Percentiles rank a stretch among this genome's conserved stretches.
Conservation (phyloP, 1,140 invertebrate genomes). For the Pseudomyrmex gracilis region DNA sequence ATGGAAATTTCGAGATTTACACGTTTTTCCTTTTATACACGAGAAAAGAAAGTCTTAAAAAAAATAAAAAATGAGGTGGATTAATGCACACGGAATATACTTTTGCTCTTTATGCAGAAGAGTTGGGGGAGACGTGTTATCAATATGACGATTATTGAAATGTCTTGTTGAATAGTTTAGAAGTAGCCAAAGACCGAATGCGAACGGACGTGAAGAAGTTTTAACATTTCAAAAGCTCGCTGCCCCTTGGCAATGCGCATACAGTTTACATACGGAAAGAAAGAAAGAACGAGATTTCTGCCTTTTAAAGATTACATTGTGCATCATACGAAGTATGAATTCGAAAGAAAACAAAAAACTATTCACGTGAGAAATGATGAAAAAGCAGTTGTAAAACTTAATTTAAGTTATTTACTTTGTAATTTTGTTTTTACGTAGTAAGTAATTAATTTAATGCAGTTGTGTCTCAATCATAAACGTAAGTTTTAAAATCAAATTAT, state of each 20-base stretch:
- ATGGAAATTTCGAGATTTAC: constrained; percentile 14
- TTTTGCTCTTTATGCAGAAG: background rate
- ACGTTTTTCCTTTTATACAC: background rate
- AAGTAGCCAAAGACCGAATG: constrained; percentile 14
- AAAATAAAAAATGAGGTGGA: background rate
- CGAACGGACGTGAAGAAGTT: constrained; percentile 15
- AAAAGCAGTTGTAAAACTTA: too few species aligned
- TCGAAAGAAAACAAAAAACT: background rate
- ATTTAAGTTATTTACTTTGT: too few species aligned
- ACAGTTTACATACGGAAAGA: background rate
- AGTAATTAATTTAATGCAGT: background rate
- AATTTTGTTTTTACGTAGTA: too few species aligned
- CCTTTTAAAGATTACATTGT: background rate
- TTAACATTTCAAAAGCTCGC: constrained; percentile 7
- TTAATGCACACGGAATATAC: background rate
- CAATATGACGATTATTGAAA: constrained; percentile 15
- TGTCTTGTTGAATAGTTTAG: constrained; percentile 15
- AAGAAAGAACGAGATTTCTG: background rate
- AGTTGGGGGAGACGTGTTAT: background rate
- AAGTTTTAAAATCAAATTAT: background rate
- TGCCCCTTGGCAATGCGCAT: background rate
- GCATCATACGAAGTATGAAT: background rate
- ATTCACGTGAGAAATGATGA: too few species aligned
- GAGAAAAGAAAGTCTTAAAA: background rate
- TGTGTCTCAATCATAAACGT: background rate